phyloP scores from a whole-genome alignment of 2,888 invertebrate species.

The Plutella xylostella region DNA sequence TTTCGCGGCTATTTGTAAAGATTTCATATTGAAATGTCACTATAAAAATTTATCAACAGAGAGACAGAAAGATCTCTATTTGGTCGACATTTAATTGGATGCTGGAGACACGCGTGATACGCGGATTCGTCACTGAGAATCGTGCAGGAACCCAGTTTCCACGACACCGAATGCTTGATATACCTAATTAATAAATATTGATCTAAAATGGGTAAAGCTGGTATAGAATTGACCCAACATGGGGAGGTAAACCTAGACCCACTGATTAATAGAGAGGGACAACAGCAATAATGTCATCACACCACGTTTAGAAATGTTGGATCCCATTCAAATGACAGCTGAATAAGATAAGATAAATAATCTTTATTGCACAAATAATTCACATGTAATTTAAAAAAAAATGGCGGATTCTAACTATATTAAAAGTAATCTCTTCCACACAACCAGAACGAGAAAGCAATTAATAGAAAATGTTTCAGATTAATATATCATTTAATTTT shows the following conservation, averaged over 20 bases:
- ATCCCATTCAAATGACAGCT: too few relatives aligned
- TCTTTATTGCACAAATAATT: too few relatives aligned
- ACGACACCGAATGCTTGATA: constrained; percentile 23
- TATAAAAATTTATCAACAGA: constrained; percentile 22
- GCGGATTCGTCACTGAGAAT: constrained; percentile 11
- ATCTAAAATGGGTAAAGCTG: constrained; percentile 37
- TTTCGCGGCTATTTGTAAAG: constrained; percentile 28
- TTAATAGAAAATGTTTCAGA: too few relatives aligned
- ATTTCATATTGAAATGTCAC: constrained; percentile 30
- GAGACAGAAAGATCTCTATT: constrained; percentile 22
- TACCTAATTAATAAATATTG: neutral
- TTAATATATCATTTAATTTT: too few relatives aligned
- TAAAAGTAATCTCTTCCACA: too few relatives aligned
- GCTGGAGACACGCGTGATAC: constrained; percentile 27
- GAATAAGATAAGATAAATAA: too few relatives aligned
- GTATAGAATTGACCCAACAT: constrained; percentile 39
- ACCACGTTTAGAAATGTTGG: too few relatives aligned
- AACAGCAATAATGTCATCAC: too few relatives aligned
- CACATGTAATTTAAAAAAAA: too few relatives aligned
- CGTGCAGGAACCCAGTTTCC: constrained; percentile 31
- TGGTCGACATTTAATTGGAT: constrained; percentile 29
- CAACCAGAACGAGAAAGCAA: too few relatives aligned
- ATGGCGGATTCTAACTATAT: too few relatives aligned
- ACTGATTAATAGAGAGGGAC: constrained; percentile 27
- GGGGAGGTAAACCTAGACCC: constrained; percentile 36